Conservation (phyloP, 2,797 vertebrate genomes). For the Acipenser oxyrinchus region DNA sequence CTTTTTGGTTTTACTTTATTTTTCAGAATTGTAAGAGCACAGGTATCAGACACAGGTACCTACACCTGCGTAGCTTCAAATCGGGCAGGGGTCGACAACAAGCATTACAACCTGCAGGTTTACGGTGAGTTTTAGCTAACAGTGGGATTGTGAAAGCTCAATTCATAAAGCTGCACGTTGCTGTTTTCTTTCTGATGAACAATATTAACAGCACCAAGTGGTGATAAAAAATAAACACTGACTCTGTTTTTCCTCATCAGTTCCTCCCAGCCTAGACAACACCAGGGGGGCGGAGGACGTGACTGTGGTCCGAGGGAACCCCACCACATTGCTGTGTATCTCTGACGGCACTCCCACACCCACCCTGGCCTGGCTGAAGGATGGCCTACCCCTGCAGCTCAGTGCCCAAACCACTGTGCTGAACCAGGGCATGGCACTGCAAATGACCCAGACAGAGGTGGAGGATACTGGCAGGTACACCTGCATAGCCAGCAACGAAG, state of each 20-base stretch:
- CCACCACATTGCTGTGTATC: constrained; percentile 62
- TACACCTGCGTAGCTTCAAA: constrained; percentile 93
- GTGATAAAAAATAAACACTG: not conserved
- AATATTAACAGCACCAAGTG: too few relatives aligned
- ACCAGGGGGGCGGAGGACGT: constrained; percentile 75
- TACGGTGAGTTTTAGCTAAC: constrained; percentile 61
- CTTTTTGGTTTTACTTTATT: constrained; percentile 19
- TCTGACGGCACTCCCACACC: constrained; percentile 75
- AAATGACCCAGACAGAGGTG: constrained; percentile 49
- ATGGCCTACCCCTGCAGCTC: constrained; percentile 42
- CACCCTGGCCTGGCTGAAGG: constrained; percentile 72
- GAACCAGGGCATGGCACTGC: constrained; percentile 67
- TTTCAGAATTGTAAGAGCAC: constrained; percentile 73
- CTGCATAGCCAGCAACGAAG: constrained; percentile 75
- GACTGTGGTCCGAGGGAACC: constrained; percentile 65
- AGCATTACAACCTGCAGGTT: constrained; percentile 71
- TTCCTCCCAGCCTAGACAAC: constrained; percentile 79
- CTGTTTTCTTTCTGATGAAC: not conserved
- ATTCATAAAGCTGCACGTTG: too few relatives aligned
- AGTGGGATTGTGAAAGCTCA: not conserved
- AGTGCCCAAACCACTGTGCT: constrained; percentile 43
- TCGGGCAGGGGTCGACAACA: constrained; percentile 86
- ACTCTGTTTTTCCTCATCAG: constrained; percentile 39
- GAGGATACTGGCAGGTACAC: constrained; percentile 73
- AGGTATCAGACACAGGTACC: constrained; percentile 72